A percentile compares a stretch with the other conserved stretches of the same genome.
phyloP scores from a whole-genome alignment of 2,797 vertebrate species.

The Megalops cyprinoides region DNA sequence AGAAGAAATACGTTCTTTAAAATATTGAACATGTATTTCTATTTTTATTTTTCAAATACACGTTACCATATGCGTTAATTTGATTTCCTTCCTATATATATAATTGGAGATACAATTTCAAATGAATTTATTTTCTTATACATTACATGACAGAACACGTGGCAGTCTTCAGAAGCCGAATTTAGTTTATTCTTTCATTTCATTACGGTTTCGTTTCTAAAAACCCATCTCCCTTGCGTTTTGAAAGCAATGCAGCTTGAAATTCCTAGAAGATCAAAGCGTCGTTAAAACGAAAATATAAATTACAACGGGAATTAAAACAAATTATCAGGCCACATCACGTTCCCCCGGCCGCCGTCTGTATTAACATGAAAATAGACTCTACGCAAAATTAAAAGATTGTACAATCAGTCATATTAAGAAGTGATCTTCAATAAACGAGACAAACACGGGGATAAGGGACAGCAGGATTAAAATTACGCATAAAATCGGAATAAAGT shows the following conservation, averaged over 20 bases:
- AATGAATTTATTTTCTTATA: not conserved
- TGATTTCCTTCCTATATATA: too few species aligned
- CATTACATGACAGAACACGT: not conserved
- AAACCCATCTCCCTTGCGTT: not conserved
- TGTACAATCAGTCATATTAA: not conserved
- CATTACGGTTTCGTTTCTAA: not conserved
- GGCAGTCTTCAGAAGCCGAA: not conserved
- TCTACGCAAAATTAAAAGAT: not conserved
- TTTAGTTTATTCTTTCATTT: not conserved
- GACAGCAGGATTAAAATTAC: not conserved
- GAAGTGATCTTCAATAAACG: not conserved
- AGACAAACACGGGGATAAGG: not conserved
- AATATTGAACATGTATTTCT: too few species aligned
- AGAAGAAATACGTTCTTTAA: too few species aligned
- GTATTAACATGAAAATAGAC: not conserved
- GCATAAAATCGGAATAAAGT: not conserved
- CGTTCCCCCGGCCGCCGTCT: not conserved
- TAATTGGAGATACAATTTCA: not conserved
- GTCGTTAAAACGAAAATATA: not conserved
- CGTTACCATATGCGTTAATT: too few species aligned
- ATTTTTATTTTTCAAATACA: too few species aligned
- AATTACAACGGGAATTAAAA: conserved; percentile 14
- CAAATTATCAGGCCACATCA: not conserved
- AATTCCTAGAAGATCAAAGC: not conserved
- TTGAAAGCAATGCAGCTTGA: not conserved